A percentile compares a stretch with the other conserved stretches of the same genome.
Evolutionary conservation across 2,113 vertebrate species (phyloP).

Genomic region (Rhagologus leucostigma): DNA sequence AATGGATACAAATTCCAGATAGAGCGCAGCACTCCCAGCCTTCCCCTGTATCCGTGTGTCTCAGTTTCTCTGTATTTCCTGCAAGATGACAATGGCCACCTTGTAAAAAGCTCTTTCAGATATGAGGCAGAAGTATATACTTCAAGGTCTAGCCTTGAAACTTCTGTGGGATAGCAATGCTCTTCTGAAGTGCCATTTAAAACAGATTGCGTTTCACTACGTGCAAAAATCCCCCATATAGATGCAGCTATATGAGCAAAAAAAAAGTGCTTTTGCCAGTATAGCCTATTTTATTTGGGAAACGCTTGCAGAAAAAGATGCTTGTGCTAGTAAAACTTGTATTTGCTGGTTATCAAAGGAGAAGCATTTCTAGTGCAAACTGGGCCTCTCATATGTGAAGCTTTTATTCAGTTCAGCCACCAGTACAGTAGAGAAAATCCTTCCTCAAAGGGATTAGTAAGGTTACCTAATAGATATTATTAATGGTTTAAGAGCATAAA

Average conservation of each 20-base stretch:
- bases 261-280: constrained; percentile 44
- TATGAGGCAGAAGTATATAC: background rate
- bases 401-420: constrained; percentile 17
- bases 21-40: background rate
- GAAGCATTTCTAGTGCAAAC: constrained; percentile 14
- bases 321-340: constrained; percentile 28
- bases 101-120: background rate
- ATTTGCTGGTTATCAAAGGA: constrained; percentile 15
- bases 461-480: constrained; percentile 30
- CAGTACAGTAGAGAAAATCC: constrained; percentile 20
- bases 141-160: constrained; percentile 36
- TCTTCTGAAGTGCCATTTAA: constrained; percentile 43
- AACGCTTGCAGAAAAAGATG: constrained; percentile 43
- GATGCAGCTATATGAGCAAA: constrained; percentile 32
- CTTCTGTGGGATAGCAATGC: constrained; percentile 35
- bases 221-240: constrained; percentile 34
- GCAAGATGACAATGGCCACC: background rate
- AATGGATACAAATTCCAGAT: background rate
- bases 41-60: rapidly evolving
- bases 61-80: background rate
- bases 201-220: constrained; percentile 36
- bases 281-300: constrained; percentile 47
- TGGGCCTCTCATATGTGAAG: background rate
- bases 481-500: constrained; percentile 28
- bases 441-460: constrained; percentile 21